phyloP scores from a whole-genome alignment of 2,888 invertebrate genomes.

The Hydropsyche betteni region DNA sequence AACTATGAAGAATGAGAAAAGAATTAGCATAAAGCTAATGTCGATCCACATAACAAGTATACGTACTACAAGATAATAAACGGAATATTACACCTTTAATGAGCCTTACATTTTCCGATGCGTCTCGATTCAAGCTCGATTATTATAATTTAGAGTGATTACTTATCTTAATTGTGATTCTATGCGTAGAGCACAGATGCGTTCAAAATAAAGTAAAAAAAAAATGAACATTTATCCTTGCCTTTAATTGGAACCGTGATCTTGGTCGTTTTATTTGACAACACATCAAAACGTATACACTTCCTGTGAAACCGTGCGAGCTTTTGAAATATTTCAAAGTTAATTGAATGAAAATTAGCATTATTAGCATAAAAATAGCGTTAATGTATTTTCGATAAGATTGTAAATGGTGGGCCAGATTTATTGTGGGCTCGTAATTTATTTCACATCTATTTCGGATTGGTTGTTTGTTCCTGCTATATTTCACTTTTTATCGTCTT shows the following conservation, averaged over 20 bases:
- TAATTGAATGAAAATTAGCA: constrained; percentile 11
- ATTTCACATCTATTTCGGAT: too few relatives aligned
- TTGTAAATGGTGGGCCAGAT: neutral
- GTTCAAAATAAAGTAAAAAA: neutral
- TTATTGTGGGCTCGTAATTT: too few relatives aligned
- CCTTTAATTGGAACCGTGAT: constrained; percentile 18
- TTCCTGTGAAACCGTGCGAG: constrained; percentile 2
- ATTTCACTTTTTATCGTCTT: too few relatives aligned
- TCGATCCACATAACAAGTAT: constrained; percentile 25
- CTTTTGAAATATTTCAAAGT: neutral
- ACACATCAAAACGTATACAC: neutral
- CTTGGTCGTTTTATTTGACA: constrained; percentile 1
- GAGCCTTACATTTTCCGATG: neutral
- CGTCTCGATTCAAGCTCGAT: neutral
- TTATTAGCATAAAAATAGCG: constrained; percentile 4
- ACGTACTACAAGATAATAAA: constrained; percentile 18
- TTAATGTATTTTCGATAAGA: constrained; percentile 7
- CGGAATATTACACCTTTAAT: constrained; percentile 13
- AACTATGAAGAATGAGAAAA: neutral
- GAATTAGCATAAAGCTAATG: constrained; percentile 19
- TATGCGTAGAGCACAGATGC: neutral
- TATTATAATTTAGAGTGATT: constrained; percentile 16
- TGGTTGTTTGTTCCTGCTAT: too few relatives aligned
- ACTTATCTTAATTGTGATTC: constrained; percentile 16
- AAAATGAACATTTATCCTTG: neutral